Conservation (phyloP, 2,888 invertebrate species). For the Sinodicranocentrus sp. region DNA sequence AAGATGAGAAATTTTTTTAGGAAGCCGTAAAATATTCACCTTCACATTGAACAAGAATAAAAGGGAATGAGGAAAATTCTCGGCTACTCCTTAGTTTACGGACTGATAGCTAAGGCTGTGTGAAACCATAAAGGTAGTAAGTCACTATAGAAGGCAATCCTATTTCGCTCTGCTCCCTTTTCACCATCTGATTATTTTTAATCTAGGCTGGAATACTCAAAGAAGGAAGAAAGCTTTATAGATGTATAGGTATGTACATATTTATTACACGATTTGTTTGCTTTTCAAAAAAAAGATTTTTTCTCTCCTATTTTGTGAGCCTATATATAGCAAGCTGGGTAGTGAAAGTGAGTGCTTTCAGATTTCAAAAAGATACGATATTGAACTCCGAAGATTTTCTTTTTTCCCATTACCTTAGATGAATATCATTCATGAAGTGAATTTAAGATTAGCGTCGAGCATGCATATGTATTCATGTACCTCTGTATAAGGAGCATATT, state of each 20-base stretch:
- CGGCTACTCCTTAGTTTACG: too few relatives aligned
- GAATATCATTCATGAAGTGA: conserved; percentile 58
- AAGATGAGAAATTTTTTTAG: conserved; percentile 36
- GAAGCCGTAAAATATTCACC: conserved; percentile 56
- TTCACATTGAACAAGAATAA: conserved; percentile 43
- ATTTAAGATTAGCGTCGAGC: conserved; percentile 43
- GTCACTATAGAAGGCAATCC: not conserved
- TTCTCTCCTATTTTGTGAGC: not conserved
- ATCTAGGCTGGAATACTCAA: not conserved
- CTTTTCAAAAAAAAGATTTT: conserved; percentile 17
- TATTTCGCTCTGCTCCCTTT: conserved; percentile 9
- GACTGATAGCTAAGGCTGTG: too few relatives aligned
- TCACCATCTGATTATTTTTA: conserved; percentile 49
- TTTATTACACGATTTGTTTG: conserved; percentile 34
- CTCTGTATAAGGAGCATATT: not conserved
- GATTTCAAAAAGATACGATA: conserved; percentile 34
- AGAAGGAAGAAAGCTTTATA: not conserved
- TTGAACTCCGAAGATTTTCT: conserved; percentile 37
- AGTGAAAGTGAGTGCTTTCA: not conserved
- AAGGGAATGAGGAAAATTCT: too few relatives aligned
- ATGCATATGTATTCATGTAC: not conserved
- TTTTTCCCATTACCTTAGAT: conserved; percentile 48
- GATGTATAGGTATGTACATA: conserved; percentile 5
- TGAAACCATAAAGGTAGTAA: not conserved
- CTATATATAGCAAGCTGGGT: not conserved